These are phyloP conservation scores for Enteromius thamalakanensis DNA, from an alignment of 2,797 vertebrate genomes.

Conservation along the genomic window DNA sequence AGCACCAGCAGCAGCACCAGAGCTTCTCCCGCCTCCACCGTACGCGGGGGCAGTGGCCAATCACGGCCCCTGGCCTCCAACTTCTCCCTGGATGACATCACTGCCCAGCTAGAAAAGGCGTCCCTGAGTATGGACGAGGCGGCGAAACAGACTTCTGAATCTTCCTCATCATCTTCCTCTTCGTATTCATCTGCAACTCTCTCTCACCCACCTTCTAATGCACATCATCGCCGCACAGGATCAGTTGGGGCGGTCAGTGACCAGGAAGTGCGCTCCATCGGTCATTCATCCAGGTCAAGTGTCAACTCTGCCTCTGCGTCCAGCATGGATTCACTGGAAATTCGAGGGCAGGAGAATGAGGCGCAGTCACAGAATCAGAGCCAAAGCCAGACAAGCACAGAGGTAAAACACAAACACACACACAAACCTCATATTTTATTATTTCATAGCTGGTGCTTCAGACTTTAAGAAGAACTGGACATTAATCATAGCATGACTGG, in stretches of 20 bases:
- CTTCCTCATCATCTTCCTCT: slow-evolving; percentile 73
- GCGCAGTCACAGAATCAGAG: slow-evolving; percentile 61
- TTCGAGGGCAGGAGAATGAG: slow-evolving; percentile 83
- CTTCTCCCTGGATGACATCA: slow-evolving; percentile 95
- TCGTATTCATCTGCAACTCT: slow-evolving; percentile 70
- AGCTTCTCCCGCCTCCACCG: slow-evolving; percentile 83
- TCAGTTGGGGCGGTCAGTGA: slow-evolving; percentile 92
- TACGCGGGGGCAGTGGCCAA: slow-evolving; percentile 70
- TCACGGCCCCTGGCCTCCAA: slow-evolving; percentile 85
- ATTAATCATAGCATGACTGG: neutral
- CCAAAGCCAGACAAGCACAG: slow-evolving; percentile 79
- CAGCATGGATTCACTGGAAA: slow-evolving; percentile 88
- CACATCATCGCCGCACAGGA: slow-evolving; percentile 89
- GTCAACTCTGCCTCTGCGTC: slow-evolving; percentile 82
- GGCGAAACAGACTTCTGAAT: slow-evolving; percentile 81
- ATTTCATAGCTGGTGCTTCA: neutral
- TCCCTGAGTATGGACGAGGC: slow-evolving; percentile 94
- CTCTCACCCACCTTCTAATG: slow-evolving; percentile 66
- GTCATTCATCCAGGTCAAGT: slow-evolving; percentile 85
- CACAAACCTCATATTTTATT: neutral
- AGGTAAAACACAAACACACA: slow-evolving; percentile 65
- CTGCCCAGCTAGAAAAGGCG: slow-evolving; percentile 90
- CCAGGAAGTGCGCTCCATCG: slow-evolving; percentile 81
- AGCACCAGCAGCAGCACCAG: slow-evolving; percentile 86
- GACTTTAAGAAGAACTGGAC: slow-evolving; percentile 4